These are phyloP conservation scores for Nymphicus hollandicus DNA, from an alignment of 2,113 vertebrate species.

Conservation along the genomic window DNA sequence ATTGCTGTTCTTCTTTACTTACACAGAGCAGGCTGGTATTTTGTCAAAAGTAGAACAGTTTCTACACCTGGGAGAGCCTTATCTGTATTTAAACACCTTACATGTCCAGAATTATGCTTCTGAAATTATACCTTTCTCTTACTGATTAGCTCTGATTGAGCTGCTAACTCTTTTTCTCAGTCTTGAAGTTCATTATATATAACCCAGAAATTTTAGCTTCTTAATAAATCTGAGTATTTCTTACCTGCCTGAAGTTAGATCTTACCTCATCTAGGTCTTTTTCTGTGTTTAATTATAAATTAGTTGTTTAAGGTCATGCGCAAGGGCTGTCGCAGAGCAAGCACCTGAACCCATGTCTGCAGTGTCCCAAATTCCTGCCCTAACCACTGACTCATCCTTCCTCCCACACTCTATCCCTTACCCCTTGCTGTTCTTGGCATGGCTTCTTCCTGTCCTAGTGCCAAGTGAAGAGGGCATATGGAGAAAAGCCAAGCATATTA, in stretches of 20 bases:
- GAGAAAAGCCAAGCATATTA: neutral
- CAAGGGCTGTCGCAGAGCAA: neutral
- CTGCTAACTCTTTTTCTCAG: neutral
- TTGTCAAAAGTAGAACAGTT: neutral
- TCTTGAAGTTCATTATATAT: neutral
- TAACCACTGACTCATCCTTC: neutral
- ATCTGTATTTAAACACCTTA: neutral
- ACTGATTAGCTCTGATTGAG: neutral
- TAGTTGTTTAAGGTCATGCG: neutral
- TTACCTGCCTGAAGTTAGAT: neutral
- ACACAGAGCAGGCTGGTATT: neutral
- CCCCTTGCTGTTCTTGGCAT: neutral
- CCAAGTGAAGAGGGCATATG: neutral
- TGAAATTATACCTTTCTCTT: neutral
- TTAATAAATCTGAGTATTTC: neutral
- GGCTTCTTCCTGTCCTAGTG: neutral
- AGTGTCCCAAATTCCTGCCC: neutral
- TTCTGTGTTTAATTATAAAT: neutral
- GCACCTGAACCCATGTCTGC: neutral
- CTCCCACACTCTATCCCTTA: neutral
- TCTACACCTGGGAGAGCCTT: neutral
- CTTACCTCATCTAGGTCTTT: neutral
- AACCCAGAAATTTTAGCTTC: neutral
- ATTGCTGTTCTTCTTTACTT: neutral
- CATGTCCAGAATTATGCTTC: neutral